These are phyloP conservation scores for Dicycla oo DNA, from an alignment of 2,888 invertebrate species.

Conservation along the genomic window DNA sequence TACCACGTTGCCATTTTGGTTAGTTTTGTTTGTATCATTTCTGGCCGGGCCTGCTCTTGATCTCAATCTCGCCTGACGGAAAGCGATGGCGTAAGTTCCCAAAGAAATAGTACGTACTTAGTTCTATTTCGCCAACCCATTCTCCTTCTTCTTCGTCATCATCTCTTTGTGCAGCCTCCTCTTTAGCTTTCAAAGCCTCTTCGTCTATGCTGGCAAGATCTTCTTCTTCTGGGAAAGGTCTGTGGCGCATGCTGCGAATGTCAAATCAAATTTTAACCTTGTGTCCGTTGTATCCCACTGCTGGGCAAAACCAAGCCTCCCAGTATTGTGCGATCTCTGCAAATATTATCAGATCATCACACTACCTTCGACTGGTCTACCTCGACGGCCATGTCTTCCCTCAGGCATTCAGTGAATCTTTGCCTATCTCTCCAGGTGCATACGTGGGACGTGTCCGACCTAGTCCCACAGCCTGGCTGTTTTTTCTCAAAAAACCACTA, in stretches of 20 bases:
- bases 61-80: background rate
- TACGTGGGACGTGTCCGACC: background rate
- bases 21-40: background rate
- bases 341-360: background rate
- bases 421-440: background rate
- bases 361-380: background rate
- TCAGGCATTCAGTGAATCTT: background rate
- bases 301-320: too few species aligned
- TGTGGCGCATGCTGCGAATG: constrained; percentile 80
- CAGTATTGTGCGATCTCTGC: background rate
- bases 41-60: background rate
- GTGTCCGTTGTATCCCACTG: too few species aligned
- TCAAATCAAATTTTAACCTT: background rate
- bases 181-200: constrained; percentile 90
- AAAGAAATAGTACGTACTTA: constrained; percentile 87
- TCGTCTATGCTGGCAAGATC: constrained; percentile 88
- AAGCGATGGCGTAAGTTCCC: background rate
- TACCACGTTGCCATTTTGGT: background rate
- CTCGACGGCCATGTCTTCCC: background rate
- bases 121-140: constrained; percentile 90
- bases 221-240: constrained; percentile 86
- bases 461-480: background rate
- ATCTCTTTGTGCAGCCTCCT: constrained; percentile 83
- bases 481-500: too few species aligned
- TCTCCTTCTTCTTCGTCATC: constrained; percentile 88